These are phyloP conservation scores for Dendrocincla tyrannina DNA, from an alignment of 2,797 vertebrate genomes.

Conservation along the genomic window DNA sequence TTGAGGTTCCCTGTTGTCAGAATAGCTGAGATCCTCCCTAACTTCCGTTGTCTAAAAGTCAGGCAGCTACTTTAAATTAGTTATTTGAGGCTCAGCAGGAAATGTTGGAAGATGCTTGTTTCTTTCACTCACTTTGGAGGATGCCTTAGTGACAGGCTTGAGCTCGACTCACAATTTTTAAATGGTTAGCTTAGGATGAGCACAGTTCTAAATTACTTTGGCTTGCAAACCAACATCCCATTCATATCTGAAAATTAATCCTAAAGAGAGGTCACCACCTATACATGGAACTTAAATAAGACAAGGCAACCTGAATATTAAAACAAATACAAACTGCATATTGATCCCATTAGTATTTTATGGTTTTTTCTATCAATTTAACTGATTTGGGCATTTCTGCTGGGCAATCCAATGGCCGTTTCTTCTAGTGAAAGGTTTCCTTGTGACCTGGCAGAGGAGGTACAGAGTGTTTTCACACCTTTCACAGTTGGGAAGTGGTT, in stretches of 20 bases:
- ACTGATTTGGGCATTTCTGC: neutral
- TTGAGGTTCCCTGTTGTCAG: neutral
- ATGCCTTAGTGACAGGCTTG: neutral
- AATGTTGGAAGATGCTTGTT: neutral
- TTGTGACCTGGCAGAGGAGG: neutral
- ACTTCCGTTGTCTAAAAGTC: neutral
- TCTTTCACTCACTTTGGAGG: neutral
- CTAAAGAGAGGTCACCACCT: neutral
- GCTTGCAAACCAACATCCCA: neutral
- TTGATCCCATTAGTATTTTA: neutral
- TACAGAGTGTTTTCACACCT: neutral
- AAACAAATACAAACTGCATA: neutral
- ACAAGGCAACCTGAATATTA: neutral
- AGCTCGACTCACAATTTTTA: neutral
- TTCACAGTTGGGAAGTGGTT: neutral
- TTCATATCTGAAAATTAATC: neutral
- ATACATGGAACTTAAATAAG: neutral
- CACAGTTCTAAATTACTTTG: neutral
- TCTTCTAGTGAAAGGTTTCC: neutral
- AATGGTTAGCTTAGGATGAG: neutral
- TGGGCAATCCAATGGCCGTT: rapidly evolving
- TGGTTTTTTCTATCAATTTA: neutral
- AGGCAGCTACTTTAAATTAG: neutral
- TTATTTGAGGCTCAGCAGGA: neutral
- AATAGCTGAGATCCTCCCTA: neutral